Evolutionary conservation across 2,113 vertebrate genomes (phyloP).

Genomic region (Campylorhamphus procurvoides): DNA sequence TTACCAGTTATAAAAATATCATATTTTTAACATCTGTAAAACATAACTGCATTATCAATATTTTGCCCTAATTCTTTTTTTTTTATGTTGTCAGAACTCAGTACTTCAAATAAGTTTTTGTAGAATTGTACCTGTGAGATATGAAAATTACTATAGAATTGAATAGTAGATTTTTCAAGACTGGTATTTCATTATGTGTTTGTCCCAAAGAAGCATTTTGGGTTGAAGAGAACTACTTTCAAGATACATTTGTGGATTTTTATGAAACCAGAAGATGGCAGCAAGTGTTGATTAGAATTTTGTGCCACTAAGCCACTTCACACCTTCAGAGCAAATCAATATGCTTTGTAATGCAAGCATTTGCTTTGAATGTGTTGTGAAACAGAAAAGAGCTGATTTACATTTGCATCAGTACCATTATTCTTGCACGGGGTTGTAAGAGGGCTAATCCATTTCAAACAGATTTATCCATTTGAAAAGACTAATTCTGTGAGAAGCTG

Average conservation of each 20-base stretch:
- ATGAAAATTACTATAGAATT: neutral
- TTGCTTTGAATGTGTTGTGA: conserved; percentile 49
- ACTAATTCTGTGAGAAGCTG: neutral
- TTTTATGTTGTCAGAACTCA: neutral
- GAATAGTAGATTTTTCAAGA: neutral
- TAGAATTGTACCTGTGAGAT: neutral
- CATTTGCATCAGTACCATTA: conserved; percentile 25
- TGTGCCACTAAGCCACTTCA: neutral
- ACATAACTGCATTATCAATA: neutral
- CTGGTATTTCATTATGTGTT: neutral
- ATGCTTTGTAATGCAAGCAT: conserved; percentile 29
- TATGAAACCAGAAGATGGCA: conserved; percentile 75
- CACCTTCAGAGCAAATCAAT: conserved; percentile 18
- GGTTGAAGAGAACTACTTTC: neutral
- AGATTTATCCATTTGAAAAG: conserved; percentile 43
- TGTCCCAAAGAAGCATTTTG: neutral
- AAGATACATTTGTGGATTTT: conserved; percentile 12
- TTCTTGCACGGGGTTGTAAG: conserved; percentile 16
- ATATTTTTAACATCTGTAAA: neutral
- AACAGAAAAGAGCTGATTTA: conserved; percentile 35
- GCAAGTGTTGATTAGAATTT: conserved; percentile 44
- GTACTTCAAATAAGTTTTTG: neutral
- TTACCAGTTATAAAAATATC: neutral
- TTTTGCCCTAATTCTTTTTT: neutral
- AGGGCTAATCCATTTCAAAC: conserved; percentile 53